Conservation (phyloP, 1,140 invertebrate species). For the Thaumetopoea pityocampa region DNA sequence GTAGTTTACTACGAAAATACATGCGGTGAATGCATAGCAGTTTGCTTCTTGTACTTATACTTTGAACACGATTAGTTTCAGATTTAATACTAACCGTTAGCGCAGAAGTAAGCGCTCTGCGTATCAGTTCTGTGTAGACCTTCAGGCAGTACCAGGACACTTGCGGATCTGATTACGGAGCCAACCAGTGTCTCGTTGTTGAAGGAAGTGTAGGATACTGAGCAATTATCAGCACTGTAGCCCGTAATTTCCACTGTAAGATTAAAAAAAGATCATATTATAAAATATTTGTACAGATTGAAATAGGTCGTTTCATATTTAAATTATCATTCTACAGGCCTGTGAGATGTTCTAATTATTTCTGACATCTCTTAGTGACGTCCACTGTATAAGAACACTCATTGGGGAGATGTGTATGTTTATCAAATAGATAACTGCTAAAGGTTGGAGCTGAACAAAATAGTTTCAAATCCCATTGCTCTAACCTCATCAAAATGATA, state of each 20-base stretch:
- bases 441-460: too few species aligned
- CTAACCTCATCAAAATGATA: too few species aligned
- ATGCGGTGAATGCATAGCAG: too few species aligned
- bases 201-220: conserved; percentile 70
- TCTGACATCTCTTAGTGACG: too few species aligned
- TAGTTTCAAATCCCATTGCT: too few species aligned
- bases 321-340: neutral
- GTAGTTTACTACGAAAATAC: too few species aligned
- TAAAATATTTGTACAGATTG: neutral
- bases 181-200: conserved; percentile 77
- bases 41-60: too few species aligned
- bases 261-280: neutral
- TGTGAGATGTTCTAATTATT: neutral
- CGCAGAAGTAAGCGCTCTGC: conserved; percentile 82
- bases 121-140: conserved; percentile 77
- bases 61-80: neutral
- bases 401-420: too few species aligned
- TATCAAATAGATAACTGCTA: too few species aligned
- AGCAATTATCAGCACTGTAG: conserved; percentile 78
- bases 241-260: conserved; percentile 78
- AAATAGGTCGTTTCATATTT: neutral
- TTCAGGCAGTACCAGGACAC: conserved; percentile 77
- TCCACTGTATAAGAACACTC: too few species aligned
- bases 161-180: conserved; percentile 76
- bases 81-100: conserved; percentile 74